Evolutionary conservation across 2,797 vertebrate genomes (phyloP).

Genomic region (Onychomys torridus): DNA sequence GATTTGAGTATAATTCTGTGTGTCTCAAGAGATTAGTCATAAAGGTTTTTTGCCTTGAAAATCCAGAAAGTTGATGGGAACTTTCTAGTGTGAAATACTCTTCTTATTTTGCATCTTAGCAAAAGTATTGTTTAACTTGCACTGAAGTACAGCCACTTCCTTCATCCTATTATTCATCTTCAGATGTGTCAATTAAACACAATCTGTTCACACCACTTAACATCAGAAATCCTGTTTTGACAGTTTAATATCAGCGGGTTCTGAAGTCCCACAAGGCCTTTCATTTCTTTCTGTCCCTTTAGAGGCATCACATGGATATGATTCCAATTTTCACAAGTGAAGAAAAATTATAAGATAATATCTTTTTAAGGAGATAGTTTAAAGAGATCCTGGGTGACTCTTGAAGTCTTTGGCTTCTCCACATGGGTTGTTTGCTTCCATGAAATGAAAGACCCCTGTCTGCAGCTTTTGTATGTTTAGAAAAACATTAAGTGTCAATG

Average conservation of each 20-base stretch:
- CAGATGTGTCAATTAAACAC: constrained; percentile 66
- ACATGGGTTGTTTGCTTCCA: not conserved
- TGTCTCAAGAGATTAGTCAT: not conserved
- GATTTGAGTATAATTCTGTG: not conserved
- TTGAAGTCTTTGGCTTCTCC: constrained; percentile 53
- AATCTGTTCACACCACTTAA: constrained; percentile 70
- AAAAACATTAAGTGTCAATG: not conserved
- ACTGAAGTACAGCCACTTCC: constrained; percentile 1
- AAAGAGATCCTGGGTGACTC: constrained; percentile 14
- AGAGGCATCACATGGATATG: not conserved
- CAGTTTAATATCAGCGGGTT: constrained; percentile 63
- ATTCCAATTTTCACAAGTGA: constrained; percentile 58
- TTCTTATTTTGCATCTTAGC: constrained; percentile 27
- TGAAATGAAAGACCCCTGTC: constrained; percentile 1
- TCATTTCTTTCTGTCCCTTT: constrained; percentile 18
- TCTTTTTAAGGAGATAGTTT: constrained; percentile 37
- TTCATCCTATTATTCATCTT: constrained; percentile 7
- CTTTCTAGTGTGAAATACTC: constrained; percentile 56
- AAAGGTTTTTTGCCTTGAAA: constrained; percentile 12
- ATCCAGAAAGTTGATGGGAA: constrained; percentile 20
- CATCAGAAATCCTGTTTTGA: constrained; percentile 64
- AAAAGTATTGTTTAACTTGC: constrained; percentile 22
- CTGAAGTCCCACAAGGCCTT: constrained; percentile 10
- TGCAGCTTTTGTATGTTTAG: not conserved
- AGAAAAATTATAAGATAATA: constrained; percentile 25